Evolutionary conservation across 2,113 vertebrate genomes (phyloP).

Genomic region (Sebastes schlegelii): DNA sequence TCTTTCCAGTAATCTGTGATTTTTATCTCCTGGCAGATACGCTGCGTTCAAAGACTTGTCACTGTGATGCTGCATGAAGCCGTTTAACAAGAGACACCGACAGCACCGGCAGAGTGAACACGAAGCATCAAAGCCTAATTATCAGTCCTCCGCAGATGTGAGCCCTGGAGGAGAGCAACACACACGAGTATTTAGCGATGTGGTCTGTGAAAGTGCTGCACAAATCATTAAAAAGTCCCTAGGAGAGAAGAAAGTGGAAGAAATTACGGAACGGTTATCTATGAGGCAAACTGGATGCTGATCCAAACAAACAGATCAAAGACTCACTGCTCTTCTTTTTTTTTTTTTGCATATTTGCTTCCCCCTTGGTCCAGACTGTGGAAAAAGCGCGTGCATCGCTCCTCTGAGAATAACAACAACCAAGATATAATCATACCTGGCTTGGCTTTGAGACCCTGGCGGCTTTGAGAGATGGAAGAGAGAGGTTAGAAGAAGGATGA

Average conservation of each 20-base stretch:
- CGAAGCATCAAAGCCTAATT: slow-evolving; percentile 52
- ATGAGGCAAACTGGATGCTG: slow-evolving; percentile 58
- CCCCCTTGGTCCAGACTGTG: slow-evolving; percentile 47
- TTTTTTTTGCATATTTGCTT: slow-evolving; percentile 42
- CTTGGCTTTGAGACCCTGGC: slow-evolving; percentile 66
- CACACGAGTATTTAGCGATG: slow-evolving; percentile 59
- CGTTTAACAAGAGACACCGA: slow-evolving; percentile 6
- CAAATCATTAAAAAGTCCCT: slow-evolving; percentile 64
- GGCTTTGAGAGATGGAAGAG: slow-evolving; percentile 59
- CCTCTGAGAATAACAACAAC: slow-evolving; percentile 68
- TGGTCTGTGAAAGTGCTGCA: slow-evolving; percentile 49
- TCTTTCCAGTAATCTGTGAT: slow-evolving; percentile 19
- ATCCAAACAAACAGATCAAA: slow-evolving; percentile 63
- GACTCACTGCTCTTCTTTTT: slow-evolving; percentile 16
- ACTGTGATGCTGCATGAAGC: slow-evolving; percentile 33
- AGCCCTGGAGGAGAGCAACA: slow-evolving; percentile 29
- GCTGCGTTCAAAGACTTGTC: slow-evolving; percentile 28
- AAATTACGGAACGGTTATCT: slow-evolving; percentile 74
- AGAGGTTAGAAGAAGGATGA: slow-evolving; percentile 37
- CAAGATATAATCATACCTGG: slow-evolving; percentile 79
- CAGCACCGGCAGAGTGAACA: slow-evolving; percentile 22
- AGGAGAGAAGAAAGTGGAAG: slow-evolving; percentile 66
- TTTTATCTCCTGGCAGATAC: slow-evolving; percentile 29
- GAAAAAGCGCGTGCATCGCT: slow-evolving; percentile 63
- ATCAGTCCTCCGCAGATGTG: slow-evolving; percentile 42